Evolutionary conservation across 1,140 invertebrate species (phyloP).

Genomic region (Scaptomyza graminum): DNA sequence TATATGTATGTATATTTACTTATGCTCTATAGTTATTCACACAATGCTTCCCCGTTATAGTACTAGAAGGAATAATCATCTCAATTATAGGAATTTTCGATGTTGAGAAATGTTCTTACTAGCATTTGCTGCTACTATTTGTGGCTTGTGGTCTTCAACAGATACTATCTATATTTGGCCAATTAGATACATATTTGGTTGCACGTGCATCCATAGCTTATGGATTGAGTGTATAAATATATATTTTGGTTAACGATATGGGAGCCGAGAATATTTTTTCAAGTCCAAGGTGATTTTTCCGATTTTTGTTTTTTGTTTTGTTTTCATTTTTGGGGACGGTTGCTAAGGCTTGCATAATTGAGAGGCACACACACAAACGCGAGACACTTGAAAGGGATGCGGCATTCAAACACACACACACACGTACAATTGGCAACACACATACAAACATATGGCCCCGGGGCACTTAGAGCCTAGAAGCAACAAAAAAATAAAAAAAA

Average conservation of each 20-base stretch:
- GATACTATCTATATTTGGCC: conserved; percentile 2
- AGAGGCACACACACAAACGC: conserved; percentile 31
- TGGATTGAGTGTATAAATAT: not conserved
- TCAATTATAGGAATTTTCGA: not conserved
- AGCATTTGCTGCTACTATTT: too few species aligned
- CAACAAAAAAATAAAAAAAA: conserved; percentile 5
- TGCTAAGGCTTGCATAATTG: conserved; percentile 41
- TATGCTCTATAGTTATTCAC: too few species aligned
- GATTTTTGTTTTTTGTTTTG: not conserved
- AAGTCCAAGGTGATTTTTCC: conserved; percentile 25
- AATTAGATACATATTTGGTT: conserved; percentile 6
- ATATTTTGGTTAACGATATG: not conserved
- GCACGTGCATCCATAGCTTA: not conserved
- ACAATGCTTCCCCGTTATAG: too few species aligned
- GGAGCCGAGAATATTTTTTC: conserved; percentile 3
- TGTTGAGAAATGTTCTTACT: not conserved
- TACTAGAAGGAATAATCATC: too few species aligned
- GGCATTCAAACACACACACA: conserved; percentile 26
- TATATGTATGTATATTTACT: too few species aligned
- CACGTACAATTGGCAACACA: not conserved
- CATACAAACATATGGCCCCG: conserved; percentile 2
- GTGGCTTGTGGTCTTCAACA: not conserved
- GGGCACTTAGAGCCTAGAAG: conserved; percentile 29
- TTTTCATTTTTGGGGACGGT: conserved; percentile 25
- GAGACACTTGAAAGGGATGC: conserved; percentile 46